Base-by-base conservation (phyloP, 2,797 vertebrate genomes). In the Megalops cyprinoides region DNA sequence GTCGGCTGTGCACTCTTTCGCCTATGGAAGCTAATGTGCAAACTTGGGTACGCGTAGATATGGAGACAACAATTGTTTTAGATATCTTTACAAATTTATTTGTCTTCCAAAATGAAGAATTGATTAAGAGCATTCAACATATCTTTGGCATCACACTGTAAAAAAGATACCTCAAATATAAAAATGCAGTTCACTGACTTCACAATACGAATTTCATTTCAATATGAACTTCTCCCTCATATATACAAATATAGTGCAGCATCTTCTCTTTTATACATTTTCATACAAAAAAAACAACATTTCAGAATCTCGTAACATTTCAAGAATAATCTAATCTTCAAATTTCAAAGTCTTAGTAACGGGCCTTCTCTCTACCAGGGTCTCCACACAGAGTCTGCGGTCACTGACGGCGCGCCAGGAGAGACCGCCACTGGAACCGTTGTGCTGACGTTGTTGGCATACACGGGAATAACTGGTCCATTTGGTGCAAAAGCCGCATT, bases 141-240 rank as follows among this genome's bases (percentile, higher is more conserved):
- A 94, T 98, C 97, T 99, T 99, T 99, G 97, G 98, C 94, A 95
- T 97, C 95, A 95, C 92, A 93, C 93, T 86, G 90, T 95, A 94
- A 94, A 94, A 93, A 90, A 89, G 87, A 93, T 88, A 94, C 96
- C 93, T 94, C 93, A 94, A 95, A 95, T 96, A 96, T 89, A 89
- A 89, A 96, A 97, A 97, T 94, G 96, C 96, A 97, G 95, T 94
- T 93, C 93, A 94, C 92, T 88, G 90, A 94, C 95, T 96, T 96
- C 92, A 95, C 96, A 91, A 95, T 97, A 97, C 96, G 96, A 96
- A 96, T 96, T 93, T 95, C 94, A 95, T 97, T 98, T 97, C 97
- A 97, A 98, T 98, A 97, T 97, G 97, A 99, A 98, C 96, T 95
- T 96, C 88, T 94, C 95, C 96, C 94, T 91, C 93, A 91, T 93